These are phyloP conservation scores for Aphodius sticticus DNA, from an alignment of 2,888 invertebrate genomes.

Conservation along the genomic window DNA sequence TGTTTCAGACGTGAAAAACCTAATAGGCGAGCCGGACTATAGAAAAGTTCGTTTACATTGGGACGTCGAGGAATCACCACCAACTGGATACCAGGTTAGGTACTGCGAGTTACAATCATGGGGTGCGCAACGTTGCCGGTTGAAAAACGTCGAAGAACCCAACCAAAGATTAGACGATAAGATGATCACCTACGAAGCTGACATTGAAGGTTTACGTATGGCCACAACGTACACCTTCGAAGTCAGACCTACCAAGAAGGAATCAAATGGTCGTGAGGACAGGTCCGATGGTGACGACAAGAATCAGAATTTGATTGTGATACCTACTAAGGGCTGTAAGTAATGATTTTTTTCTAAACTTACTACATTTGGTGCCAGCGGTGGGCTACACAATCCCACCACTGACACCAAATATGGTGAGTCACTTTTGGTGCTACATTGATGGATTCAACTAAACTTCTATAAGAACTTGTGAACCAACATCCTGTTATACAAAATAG, in stretches of 20 bases:
- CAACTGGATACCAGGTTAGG: constrained; percentile 72
- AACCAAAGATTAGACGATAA: constrained; percentile 48
- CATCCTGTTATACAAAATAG: constrained; percentile 10
- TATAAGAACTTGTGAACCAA: neutral
- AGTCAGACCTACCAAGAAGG: constrained; percentile 69
- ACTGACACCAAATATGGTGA: too few relatives aligned
- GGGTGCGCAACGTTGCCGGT: constrained; percentile 79
- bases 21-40: constrained; percentile 73
- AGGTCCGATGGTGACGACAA: constrained; percentile 62
- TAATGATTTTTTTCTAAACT: constrained; percentile 41
- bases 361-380: constrained; percentile 8
- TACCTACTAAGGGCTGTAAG: constrained; percentile 88
- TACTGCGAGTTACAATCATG: constrained; percentile 84
- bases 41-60: constrained; percentile 70
- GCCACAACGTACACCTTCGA: constrained; percentile 84
- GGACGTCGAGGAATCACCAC: constrained; percentile 66
- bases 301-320: constrained; percentile 72
- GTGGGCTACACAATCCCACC: neutral
- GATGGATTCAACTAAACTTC: too few relatives aligned
- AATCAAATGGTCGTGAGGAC: constrained; percentile 54
- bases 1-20: constrained; percentile 65
- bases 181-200: constrained; percentile 64
- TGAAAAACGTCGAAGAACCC: constrained; percentile 55
- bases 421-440: too few relatives aligned
- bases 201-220: constrained; percentile 78